Conservation (phyloP, 2,113 vertebrate genomes). For the Empidonax alnorum region DNA sequence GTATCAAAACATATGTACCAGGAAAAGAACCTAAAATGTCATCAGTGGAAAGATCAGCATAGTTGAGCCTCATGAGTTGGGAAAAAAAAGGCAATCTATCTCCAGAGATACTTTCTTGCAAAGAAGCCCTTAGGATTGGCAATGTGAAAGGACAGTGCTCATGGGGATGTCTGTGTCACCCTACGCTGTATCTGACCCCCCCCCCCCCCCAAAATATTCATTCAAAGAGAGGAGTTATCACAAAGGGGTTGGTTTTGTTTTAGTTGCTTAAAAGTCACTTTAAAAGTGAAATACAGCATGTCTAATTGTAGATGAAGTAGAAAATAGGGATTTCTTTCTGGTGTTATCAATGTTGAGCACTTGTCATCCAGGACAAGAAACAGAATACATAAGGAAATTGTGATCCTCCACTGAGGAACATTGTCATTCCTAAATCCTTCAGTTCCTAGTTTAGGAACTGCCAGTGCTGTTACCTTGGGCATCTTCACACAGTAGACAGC, state of each 20-base stretch:
- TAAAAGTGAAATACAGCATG: background rate
- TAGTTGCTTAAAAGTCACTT: background rate
- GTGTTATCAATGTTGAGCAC: background rate
- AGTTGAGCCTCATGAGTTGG: background rate
- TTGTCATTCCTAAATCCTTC: background rate
- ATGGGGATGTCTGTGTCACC: background rate
- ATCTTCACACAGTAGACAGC: background rate
- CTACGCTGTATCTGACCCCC: background rate
- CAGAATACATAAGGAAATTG: background rate
- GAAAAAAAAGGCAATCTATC: background rate
- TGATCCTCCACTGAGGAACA: background rate
- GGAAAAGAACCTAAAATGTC: background rate
- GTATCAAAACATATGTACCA: background rate
- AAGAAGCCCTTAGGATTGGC: background rate
- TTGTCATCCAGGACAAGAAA: background rate
- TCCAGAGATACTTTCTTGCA: background rate
- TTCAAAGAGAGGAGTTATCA: background rate
- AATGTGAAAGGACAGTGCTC: background rate
- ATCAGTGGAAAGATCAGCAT: background rate
- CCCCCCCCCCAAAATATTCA: background rate
- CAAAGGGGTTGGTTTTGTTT: background rate
- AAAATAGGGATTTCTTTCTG: background rate
- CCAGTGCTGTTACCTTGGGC: background rate
- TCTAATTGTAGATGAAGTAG: background rate
- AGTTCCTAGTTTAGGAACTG: background rate